These are phyloP conservation scores for Charina bottae DNA, from an alignment of 2,113 vertebrate genomes.

Conservation along the genomic window DNA sequence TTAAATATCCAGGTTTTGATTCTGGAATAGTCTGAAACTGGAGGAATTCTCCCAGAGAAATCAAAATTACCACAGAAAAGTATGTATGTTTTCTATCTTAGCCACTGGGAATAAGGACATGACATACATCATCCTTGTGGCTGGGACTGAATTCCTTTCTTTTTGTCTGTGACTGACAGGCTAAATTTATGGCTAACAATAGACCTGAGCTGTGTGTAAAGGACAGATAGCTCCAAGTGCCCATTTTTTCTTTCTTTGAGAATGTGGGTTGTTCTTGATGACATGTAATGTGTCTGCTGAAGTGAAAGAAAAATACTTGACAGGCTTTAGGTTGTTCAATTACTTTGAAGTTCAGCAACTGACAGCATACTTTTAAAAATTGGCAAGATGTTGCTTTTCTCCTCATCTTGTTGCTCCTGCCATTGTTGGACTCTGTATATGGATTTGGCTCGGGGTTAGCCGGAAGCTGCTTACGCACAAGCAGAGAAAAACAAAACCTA, in stretches of 20 bases:
- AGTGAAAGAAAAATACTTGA: conserved; percentile 11
- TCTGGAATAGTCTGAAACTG: conserved; percentile 20
- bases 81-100: conserved; percentile 24
- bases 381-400: conserved; percentile 12
- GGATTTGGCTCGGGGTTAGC: neutral
- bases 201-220: conserved; percentile 2
- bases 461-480: neutral
- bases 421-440: neutral
- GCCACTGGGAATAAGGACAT: neutral
- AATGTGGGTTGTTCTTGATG: neutral
- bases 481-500: neutral
- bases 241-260: neutral
- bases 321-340: conserved; percentile 1
- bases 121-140: neutral
- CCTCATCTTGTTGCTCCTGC: neutral
- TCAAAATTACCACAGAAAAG: conserved; percentile 28
- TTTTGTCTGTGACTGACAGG: neutral
- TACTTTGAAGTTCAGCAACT: conserved; percentile 1
- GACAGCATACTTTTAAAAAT: conserved; percentile 4
- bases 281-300: neutral
- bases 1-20: neutral
- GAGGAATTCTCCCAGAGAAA: conserved; percentile 31
- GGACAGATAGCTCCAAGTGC: neutral
- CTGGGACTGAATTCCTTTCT: neutral
- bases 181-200: conserved; percentile 15